phyloP scores from a whole-genome alignment of 2,888 invertebrate species.

The Rotaria magnacalcarata region DNA sequence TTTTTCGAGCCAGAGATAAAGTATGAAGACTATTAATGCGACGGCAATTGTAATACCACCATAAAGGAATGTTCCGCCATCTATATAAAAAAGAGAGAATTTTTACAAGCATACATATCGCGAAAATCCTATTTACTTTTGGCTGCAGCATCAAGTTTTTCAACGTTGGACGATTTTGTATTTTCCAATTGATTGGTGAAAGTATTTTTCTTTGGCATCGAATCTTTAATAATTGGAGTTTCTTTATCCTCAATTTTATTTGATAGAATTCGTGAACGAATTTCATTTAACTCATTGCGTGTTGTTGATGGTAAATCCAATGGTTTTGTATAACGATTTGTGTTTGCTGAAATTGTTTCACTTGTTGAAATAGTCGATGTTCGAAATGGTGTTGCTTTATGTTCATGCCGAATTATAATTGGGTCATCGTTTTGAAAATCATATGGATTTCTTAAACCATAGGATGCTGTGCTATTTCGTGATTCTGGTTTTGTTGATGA shows the following conservation, averaged over 20 bases:
- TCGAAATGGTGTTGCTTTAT: constrained; percentile 10
- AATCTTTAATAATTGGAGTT: not conserved
- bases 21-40: not conserved
- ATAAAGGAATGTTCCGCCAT: not conserved
- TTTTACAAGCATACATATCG: no score
- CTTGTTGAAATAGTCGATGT: not conserved
- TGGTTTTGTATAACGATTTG: not conserved
- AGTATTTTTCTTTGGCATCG: not conserved
- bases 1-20: not conserved
- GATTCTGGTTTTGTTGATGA: not conserved
- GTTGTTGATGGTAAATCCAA: not conserved
- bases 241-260: not conserved
- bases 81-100: not conserved
- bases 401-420: not conserved
- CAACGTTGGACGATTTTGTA: not conserved
- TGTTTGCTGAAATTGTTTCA: not conserved
- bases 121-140: not conserved
- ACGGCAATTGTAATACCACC: constrained; percentile 1
- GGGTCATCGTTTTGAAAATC: constrained; percentile 30
- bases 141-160: not conserved
- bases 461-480: not conserved
- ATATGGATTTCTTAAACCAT: constrained; percentile 32
- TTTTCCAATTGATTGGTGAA: not conserved
- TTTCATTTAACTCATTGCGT: not conserved
- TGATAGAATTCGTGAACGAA: not conserved